Evolutionary conservation across 2,888 invertebrate species (phyloP).

Genomic region (Amblyjoppa fuscipennis): DNA sequence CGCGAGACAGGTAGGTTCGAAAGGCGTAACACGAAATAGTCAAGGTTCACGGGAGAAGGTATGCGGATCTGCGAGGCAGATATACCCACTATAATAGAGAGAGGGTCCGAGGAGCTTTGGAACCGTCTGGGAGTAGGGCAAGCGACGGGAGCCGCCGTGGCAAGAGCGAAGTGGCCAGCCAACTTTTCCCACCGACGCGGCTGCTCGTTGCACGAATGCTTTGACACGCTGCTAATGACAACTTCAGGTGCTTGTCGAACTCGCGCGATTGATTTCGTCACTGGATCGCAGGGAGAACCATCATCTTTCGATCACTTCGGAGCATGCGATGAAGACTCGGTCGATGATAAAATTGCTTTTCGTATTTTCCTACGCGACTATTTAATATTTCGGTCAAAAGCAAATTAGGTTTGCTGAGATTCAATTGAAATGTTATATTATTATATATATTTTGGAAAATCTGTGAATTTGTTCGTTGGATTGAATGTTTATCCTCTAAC

Average conservation of each 20-base stretch:
- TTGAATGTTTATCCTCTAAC: too few species aligned
- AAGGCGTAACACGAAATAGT: slow-evolving; percentile 72
- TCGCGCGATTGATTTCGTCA: not conserved
- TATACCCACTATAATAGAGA: slow-evolving; percentile 68
- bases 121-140: slow-evolving; percentile 6
- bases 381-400: too few species aligned
- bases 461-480: too few species aligned
- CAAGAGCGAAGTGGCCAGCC: slow-evolving; percentile 29
- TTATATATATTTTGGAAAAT: too few species aligned
- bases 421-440: too few species aligned
- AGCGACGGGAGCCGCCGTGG: slow-evolving; percentile 36
- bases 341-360: too few species aligned
- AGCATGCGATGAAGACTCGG: too few species aligned
- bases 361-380: not conserved
- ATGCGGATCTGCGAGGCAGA: slow-evolving; percentile 78
- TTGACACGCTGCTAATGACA: slow-evolving; percentile 31
- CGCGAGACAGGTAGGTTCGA: slow-evolving; percentile 59
- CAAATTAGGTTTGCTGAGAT: not conserved
- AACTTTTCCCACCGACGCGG: slow-evolving; percentile 20
- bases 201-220: slow-evolving; percentile 32
- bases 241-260: not conserved
- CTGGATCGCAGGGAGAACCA: not conserved
- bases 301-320: not conserved
- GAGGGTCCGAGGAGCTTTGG: slow-evolving; percentile 23
- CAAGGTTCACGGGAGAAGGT: slow-evolving; percentile 79